phyloP scores from a whole-genome alignment of 1,140 invertebrate species.

The Procambarus virginalis region DNA sequence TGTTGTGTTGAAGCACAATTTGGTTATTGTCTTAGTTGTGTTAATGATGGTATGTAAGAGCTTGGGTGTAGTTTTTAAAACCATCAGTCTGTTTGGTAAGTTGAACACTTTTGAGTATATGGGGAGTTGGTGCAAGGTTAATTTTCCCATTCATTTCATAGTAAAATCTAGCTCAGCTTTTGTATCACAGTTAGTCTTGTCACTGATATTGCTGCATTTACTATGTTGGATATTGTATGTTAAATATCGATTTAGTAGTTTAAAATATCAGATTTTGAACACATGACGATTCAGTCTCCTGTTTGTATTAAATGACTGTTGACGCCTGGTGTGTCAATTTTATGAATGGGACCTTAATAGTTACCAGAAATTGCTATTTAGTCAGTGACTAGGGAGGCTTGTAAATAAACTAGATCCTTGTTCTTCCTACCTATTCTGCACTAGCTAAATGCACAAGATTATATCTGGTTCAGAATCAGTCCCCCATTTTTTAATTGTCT shows the following conservation, averaged over 20 bases:
- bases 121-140: conserved; percentile 11
- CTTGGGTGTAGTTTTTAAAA: conserved; percentile 5
- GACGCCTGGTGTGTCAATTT: neutral
- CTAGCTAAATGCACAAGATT: conserved; percentile 5
- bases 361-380: neutral
- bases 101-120: neutral
- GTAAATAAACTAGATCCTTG: conserved; percentile 5
- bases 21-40: neutral
- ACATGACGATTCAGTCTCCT: neutral
- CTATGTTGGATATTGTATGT: conserved; percentile 10
- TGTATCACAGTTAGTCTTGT: conserved; percentile 14
- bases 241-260: conserved; percentile 5
- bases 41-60: neutral
- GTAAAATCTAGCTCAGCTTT: conserved; percentile 13
- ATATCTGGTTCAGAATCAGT: neutral
- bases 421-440: neutral
- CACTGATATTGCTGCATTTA: conserved; percentile 9
- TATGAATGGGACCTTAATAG: neutral
- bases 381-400: neutral
- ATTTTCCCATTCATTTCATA: conserved; percentile 11
- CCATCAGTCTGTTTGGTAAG: neutral
- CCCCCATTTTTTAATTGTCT: neutral
- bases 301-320: neutral
- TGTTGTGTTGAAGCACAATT: conserved; percentile 8
- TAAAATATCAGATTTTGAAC: neutral